Evolutionary conservation across 2,888 invertebrate species (phyloP).

Genomic region (Imbricaverruca yamaguchii): DNA sequence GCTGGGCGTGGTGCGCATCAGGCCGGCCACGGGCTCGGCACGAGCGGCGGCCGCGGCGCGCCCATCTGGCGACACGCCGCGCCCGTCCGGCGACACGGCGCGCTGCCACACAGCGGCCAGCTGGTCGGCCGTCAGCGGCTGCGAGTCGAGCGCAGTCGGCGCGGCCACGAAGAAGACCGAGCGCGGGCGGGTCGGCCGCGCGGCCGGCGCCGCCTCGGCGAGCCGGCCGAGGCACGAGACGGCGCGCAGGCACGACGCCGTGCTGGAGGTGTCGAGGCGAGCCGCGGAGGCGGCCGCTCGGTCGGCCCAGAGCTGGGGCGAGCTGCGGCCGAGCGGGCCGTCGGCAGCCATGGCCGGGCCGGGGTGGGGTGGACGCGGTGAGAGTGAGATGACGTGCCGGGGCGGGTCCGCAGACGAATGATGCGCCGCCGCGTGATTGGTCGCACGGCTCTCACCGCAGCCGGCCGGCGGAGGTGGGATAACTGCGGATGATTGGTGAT

Average conservation of each 20-base stretch:
- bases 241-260: background rate
- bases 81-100: background rate
- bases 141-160: too few species aligned
- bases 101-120: background rate
- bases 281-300: background rate
- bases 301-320: background rate
- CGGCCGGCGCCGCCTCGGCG: background rate
- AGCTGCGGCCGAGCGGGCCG: background rate
- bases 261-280: background rate
- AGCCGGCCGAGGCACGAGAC: background rate
- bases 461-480: background rate
- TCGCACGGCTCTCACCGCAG: background rate
- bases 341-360: background rate
- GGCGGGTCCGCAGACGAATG: too few species aligned
- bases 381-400: too few species aligned
- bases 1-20: background rate
- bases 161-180: background rate
- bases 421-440: background rate
- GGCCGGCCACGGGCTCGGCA: background rate
- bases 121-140: too few species aligned
- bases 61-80: background rate
- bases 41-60: background rate
- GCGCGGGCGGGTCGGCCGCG: background rate
- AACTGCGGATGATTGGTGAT: too few species aligned
- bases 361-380: background rate